phyloP scores from a whole-genome alignment of 2,797 vertebrate genomes.

The Coregonus sp. region DNA sequence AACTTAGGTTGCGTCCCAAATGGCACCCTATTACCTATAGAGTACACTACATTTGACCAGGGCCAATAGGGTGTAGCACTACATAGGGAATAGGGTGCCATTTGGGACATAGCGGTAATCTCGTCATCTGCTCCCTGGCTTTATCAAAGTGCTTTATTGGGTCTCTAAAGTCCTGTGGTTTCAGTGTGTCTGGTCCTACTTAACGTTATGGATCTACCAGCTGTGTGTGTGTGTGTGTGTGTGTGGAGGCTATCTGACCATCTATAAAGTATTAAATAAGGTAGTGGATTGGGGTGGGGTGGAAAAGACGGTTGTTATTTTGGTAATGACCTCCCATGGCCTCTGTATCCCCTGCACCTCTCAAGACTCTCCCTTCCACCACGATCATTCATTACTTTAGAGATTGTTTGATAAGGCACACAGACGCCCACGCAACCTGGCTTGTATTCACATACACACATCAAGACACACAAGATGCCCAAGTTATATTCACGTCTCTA shows the following conservation, averaged over 20 bases:
- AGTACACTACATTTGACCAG: not conserved
- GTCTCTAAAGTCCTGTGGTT: not conserved
- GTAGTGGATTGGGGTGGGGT: not conserved
- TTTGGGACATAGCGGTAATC: slow-evolving; percentile 7
- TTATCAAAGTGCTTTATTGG: slow-evolving; percentile 43
- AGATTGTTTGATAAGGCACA: not conserved
- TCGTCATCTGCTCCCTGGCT: slow-evolving; percentile 25
- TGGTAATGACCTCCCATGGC: not conserved
- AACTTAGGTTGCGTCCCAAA: not conserved
- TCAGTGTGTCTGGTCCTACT: slow-evolving; percentile 18
- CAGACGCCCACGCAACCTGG: too few species aligned
- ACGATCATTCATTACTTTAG: slow-evolving; percentile 10
- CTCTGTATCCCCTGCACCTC: not conserved
- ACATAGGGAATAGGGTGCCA: not conserved
- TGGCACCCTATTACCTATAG: not conserved
- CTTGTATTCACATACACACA: too few species aligned
- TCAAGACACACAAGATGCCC: slow-evolving; percentile 2
- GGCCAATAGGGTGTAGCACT: not conserved
- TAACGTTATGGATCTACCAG: slow-evolving; percentile 48
- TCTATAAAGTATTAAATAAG: not conserved
- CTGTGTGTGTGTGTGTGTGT: slow-evolving; percentile 33
- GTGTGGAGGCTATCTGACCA: not conserved
- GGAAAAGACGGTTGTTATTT: not conserved
- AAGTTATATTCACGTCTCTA: slow-evolving; percentile 5
- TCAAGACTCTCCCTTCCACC: not conserved